phyloP scores from a whole-genome alignment of 2,888 invertebrate species.

The Pocota personata region DNA sequence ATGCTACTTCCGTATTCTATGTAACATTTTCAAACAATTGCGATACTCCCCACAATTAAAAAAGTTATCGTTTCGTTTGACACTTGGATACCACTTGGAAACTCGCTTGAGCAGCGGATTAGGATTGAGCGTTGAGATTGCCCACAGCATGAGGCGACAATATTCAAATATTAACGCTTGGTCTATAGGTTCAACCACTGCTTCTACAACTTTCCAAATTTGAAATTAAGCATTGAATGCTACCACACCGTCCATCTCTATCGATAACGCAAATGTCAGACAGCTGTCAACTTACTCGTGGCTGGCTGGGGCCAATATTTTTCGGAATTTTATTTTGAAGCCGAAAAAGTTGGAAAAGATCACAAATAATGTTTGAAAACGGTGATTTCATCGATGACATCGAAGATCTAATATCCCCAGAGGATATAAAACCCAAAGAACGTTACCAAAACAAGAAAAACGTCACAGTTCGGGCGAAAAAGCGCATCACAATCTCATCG shows the following conservation, averaged over 20 bases:
- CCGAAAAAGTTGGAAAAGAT: neutral
- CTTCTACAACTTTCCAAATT: neutral
- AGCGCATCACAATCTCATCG: constrained; percentile 78
- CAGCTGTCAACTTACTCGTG: constrained; percentile 65
- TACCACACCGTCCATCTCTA: neutral
- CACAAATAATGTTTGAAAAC: constrained; percentile 55
- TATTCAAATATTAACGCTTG: no score
- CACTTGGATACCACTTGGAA: no score
- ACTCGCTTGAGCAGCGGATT: no score
- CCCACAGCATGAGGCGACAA: no score
- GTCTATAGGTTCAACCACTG: no score
- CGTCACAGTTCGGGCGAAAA: constrained; percentile 87
- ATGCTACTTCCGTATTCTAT: no score
- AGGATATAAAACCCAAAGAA: constrained; percentile 91
- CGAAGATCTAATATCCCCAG: constrained; percentile 91
- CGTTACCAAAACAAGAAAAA: constrained; percentile 88
- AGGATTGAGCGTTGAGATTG: no score
- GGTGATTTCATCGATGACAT: constrained; percentile 88
- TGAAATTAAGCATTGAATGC: neutral
- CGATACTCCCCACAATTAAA: no score
- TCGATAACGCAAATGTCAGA: constrained; percentile 20
- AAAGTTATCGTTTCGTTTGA: no score
- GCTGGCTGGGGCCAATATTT: neutral
- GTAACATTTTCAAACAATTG: no score
- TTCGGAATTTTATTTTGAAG: neutral